Percentiles rank a stretch among this genome's conserved stretches.
These are phyloP conservation scores for Seira ritae DNA, from an alignment of 2,888 invertebrate species.

Conservation along the genomic window DNA sequence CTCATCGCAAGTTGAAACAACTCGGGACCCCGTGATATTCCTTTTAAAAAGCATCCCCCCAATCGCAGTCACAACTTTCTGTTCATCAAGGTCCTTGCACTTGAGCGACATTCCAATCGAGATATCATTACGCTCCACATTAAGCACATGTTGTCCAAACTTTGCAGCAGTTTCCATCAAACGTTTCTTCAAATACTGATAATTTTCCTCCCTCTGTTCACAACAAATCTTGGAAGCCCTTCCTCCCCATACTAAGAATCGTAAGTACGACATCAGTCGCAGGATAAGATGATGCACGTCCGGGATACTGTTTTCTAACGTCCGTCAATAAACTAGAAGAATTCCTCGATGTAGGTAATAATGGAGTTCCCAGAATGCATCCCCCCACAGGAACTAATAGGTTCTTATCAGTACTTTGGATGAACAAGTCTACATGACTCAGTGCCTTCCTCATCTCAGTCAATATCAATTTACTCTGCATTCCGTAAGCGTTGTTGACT, in stretches of 20 bases:
- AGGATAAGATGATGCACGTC: constrained; percentile 84
- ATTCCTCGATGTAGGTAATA: neutral
- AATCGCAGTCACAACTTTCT: constrained; percentile 78
- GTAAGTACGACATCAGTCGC: constrained; percentile 87
- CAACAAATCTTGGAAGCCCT: constrained; percentile 82
- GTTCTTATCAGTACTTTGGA: constrained; percentile 91
- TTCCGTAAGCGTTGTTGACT: constrained; percentile 90
- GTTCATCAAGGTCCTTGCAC: neutral
- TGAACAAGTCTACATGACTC: constrained; percentile 86
- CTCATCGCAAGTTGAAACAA: constrained; percentile 78
- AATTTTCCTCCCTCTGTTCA: constrained; percentile 80
- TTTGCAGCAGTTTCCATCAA: constrained; percentile 79
- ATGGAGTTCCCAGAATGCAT: constrained; percentile 80
- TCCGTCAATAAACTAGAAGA: constrained; percentile 79
- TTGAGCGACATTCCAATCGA: constrained; percentile 79
- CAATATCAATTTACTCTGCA: constrained; percentile 79
- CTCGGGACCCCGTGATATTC: constrained; percentile 84
- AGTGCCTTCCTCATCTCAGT: constrained; percentile 66
- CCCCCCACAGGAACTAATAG: constrained; percentile 91
- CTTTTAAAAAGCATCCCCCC: constrained; percentile 85
- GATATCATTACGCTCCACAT: constrained; percentile 82
- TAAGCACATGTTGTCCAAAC: constrained; percentile 80
- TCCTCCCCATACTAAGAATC: constrained; percentile 82
- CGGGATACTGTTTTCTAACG: constrained; percentile 85
- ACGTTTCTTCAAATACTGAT: constrained; percentile 80